Evolutionary conservation across 1,140 invertebrate species (phyloP), one percentile per base, ranked within the genome.

Genomic region (Ylistrum balloti): DNA sequence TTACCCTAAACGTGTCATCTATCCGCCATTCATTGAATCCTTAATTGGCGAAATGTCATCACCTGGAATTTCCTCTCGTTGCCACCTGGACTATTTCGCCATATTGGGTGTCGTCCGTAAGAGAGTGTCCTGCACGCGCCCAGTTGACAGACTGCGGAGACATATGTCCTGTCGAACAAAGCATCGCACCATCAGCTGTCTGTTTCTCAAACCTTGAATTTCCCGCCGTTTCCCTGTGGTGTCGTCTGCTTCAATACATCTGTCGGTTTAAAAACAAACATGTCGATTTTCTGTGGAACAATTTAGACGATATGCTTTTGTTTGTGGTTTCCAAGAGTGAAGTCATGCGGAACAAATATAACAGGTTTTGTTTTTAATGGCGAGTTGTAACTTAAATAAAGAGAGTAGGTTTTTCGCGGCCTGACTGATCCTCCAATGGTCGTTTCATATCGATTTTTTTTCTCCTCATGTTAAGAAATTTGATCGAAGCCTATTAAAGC

Each of bases 211-310:
- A 74, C 22, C 56, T 74, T 74, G 56, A 74, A 74, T 74, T 74
- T 74, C 56, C 56, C 56, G 56, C 56, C 56, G 56, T 74, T 74
- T 74, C 13, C 28, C n/a, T 28, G 56, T 17, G 22, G 56, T 74
- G n/a, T 74, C 56, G 56, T 74, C 56, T 74, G 56, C 56, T 17
- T 74, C 56, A n/a, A n/a, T 74, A 74, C 56, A 74, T 74, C 56
- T 74, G 56, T 74, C 56, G 56, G 56, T 74, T 74, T 74, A 74
- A 74, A 74, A 74, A 74, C 56, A 74, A 74, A 74, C 56, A 74
- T 74, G 56, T 74, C 56, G 56, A 28, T 74, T 74, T 74, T 74
- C 56, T 74, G 56, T 74, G 56, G n/a, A 74, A 74, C 56, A 74
- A 74, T 74, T 74, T 74, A 5, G n/a, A 74, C 56, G 56, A 74